Evolutionary conservation across 2,113 vertebrate species (phyloP).

Genomic region (Craseonycteris thonglongyai): DNA sequence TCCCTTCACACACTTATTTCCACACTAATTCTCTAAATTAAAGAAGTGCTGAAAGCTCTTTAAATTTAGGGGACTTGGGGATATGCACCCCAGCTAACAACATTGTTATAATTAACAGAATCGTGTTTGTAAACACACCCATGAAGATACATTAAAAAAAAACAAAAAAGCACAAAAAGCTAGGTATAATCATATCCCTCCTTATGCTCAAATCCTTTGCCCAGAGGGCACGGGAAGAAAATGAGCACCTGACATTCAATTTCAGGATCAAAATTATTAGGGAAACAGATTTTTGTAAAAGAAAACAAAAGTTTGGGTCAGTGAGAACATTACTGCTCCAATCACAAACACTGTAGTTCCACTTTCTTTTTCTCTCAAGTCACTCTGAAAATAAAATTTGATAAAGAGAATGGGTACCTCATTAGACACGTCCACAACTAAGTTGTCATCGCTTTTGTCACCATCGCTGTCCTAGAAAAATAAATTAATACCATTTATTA

Average conservation of each 20-base stretch:
- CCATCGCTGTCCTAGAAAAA: slow-evolving; percentile 86
- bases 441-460: slow-evolving; percentile 89
- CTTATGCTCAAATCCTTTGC: not conserved
- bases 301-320: not conserved
- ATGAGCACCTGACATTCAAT: not conserved
- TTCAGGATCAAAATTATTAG: not conserved
- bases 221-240: not conserved
- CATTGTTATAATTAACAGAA: not conserved
- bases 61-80: not conserved
- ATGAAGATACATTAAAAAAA: not conserved
- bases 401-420: slow-evolving; percentile 78
- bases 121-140: not conserved
- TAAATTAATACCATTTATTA: slow-evolving; percentile 63
- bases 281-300: not conserved
- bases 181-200: not conserved
- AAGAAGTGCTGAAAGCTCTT: not conserved
- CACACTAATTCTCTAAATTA: not conserved
- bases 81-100: too few relatives aligned
- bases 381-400: slow-evolving; percentile 8
- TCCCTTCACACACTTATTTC: not conserved
- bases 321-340: not conserved
- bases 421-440: slow-evolving; percentile 89
- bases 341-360: not conserved
- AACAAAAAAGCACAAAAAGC: too few relatives aligned
- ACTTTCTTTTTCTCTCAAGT: not conserved